These are phyloP conservation scores for Sebastes variabilis DNA, from an alignment of 2,797 vertebrate species.

Conservation along the genomic window DNA sequence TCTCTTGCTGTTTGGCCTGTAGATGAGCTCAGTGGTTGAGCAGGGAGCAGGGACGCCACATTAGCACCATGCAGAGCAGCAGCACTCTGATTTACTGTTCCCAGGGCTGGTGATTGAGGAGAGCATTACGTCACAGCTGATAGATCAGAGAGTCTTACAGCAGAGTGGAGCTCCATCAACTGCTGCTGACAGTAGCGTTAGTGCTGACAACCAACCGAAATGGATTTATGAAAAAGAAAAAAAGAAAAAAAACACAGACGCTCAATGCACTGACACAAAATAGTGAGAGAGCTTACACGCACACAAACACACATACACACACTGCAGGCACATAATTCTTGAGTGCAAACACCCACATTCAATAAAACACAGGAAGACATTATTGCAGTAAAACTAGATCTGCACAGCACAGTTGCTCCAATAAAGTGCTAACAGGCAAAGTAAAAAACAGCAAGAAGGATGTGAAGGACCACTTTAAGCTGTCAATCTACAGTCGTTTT, in stretches of 20 bases:
- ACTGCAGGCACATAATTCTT: slow-evolving; percentile 46
- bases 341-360: slow-evolving; percentile 52
- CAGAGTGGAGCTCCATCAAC: slow-evolving; percentile 76
- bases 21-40: slow-evolving; percentile 61
- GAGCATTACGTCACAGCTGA: slow-evolving; percentile 79
- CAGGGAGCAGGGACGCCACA: slow-evolving; percentile 47
- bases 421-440: slow-evolving; percentile 52
- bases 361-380: slow-evolving; percentile 56
- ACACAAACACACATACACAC: slow-evolving; percentile 35
- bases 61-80: slow-evolving; percentile 75
- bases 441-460: slow-evolving; percentile 20
- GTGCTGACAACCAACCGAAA: slow-evolving; percentile 72
- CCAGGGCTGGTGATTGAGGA: slow-evolving; percentile 77
- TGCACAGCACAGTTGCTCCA: slow-evolving; percentile 36
- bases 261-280: slow-evolving; percentile 58
- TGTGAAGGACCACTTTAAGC: slow-evolving; percentile 27
- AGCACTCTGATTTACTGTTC: slow-evolving; percentile 74
- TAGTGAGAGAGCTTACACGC: slow-evolving; percentile 37
- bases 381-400: slow-evolving; percentile 48
- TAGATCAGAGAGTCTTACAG: slow-evolving; percentile 72
- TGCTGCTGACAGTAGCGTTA: slow-evolving; percentile 71
- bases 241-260: slow-evolving; percentile 4
- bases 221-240: slow-evolving; percentile 56
- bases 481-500: slow-evolving; percentile 38
- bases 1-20: slow-evolving; percentile 61